Evolutionary conservation across 2,797 vertebrate genomes (phyloP), one percentile per base, ranked within the genome.

Genomic region (Scomberomorus guttatus): DNA sequence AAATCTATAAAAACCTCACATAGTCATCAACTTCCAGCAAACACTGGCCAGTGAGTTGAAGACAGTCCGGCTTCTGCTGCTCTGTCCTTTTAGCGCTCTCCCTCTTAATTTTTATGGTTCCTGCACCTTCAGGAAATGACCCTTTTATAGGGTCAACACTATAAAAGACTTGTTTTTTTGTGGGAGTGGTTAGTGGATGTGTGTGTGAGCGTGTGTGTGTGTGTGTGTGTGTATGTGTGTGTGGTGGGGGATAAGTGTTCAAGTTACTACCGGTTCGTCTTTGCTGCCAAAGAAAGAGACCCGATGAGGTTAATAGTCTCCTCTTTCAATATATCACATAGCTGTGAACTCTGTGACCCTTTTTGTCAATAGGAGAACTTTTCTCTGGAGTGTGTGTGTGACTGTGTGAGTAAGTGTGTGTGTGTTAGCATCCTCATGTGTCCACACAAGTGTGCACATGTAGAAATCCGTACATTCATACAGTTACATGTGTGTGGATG

Each of bases 131-230:
- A 97, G 96, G 96, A 97, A 95, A 96, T 94, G 94, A 94, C 95
- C 95, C 95, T 96, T 97, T 98, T 97, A 97, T 96, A 96, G 96
- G 96, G 96, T 95, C 95, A 97, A 95, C 95, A 96, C 96, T 96
- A 96, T 97, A 97, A 98, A 98, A 97, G 96, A 95, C 94, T 95
- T 95, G 93, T 94, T 94, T 95, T 94, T 93, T 94, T 86, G 93
- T 93, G 94, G 94, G 95, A 92, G 94, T 90, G 94, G 94, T 93
- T 92, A 90, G 93, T 94, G 83, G 80, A 88, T 93, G 87, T 66
- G 90, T 87, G 89, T 87, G 86, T 90, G 89, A 73, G 82, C 55
- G 89, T 46, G 72, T 72, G 82, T 78, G 76, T 86, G 83, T 72
- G 80, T 61, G 44, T 68, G 74, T 58, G 77, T 84, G 90, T 84